Evolutionary conservation across 2,888 invertebrate species (phyloP).

Genomic region (Phasia obesa): DNA sequence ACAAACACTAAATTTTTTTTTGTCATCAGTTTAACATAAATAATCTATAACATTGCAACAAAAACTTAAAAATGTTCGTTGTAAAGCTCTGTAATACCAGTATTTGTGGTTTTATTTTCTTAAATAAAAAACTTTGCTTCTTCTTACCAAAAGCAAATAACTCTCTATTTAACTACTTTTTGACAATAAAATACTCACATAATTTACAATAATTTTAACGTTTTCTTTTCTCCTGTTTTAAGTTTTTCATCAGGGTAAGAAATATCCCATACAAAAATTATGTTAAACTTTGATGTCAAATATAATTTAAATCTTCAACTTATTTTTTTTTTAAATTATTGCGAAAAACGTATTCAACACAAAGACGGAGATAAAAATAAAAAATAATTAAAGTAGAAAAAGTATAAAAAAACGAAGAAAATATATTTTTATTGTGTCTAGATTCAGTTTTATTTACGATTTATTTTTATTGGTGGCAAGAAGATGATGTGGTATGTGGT

Average conservation of each 20-base stretch:
- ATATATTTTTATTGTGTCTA: slow-evolving; percentile 48
- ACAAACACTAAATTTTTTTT: no score
- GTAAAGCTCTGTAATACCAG: no score
- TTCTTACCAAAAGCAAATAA: no score
- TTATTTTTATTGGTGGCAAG: slow-evolving; percentile 17
- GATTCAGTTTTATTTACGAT: slow-evolving; percentile 31
- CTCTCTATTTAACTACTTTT: no score
- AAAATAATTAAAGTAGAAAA: slow-evolving; percentile 16
- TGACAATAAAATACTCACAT: background rate
- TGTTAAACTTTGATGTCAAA: slow-evolving; percentile 55
- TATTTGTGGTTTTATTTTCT: no score
- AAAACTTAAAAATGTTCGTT: no score
- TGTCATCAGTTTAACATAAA: no score
- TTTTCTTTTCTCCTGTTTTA: background rate
- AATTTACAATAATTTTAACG: background rate
- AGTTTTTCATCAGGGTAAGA: slow-evolving; percentile 28
- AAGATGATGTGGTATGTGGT: slow-evolving; percentile 51
- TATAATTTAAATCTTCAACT: slow-evolving; percentile 46
- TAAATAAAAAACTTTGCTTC: no score
- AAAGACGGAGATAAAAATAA: background rate
- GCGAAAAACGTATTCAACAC: slow-evolving; percentile 53
- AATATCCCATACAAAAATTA: slow-evolving; percentile 36
- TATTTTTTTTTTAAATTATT: slow-evolving; percentile 53
- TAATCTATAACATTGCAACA: no score
- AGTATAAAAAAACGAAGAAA: background rate